These are phyloP conservation scores for Metalampra italica DNA, from an alignment of 2,888 invertebrate genomes.

Conservation along the genomic window DNA sequence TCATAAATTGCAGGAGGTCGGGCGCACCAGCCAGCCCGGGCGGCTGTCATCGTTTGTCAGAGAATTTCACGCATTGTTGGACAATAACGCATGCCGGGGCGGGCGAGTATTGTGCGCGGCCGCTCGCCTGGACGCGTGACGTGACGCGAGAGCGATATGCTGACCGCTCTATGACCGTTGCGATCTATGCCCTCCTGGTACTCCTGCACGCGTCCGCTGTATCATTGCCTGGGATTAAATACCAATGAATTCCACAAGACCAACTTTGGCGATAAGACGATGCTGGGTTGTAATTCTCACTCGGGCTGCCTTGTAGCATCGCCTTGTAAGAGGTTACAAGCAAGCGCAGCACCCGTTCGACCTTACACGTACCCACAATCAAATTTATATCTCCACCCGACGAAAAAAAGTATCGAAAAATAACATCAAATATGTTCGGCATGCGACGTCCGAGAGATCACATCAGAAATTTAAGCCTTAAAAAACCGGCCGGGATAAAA, in stretches of 20 bases:
- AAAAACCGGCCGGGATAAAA: slow-evolving; percentile 57
- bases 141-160: slow-evolving; percentile 37
- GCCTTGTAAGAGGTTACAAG: slow-evolving; percentile 28
- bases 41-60: slow-evolving; percentile 79
- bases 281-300: slow-evolving; percentile 43
- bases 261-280: slow-evolving; percentile 19
- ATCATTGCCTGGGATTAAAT: background rate
- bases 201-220: slow-evolving; percentile 1
- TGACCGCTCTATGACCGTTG: slow-evolving; percentile 22
- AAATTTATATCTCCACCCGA: slow-evolving; percentile 57
- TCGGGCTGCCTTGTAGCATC: slow-evolving; percentile 34
- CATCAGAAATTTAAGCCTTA: slow-evolving; percentile 73
- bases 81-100: slow-evolving; percentile 67
- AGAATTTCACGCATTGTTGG: slow-evolving; percentile 78
- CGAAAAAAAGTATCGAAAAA: slow-evolving; percentile 46
- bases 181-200: slow-evolving; percentile 27
- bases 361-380: slow-evolving; percentile 40
- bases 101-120: slow-evolving; percentile 52
- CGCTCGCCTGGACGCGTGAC: slow-evolving; percentile 46
- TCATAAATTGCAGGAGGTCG: slow-evolving; percentile 76
- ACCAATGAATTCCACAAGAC: slow-evolving; percentile 3
- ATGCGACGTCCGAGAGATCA: slow-evolving; percentile 68
- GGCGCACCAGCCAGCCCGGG: slow-evolving; percentile 58
- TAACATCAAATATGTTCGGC: slow-evolving; percentile 74
- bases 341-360: slow-evolving; percentile 36